phyloP scores from a whole-genome alignment of 1,140 invertebrate species.

The Aphidius ervi region DNA sequence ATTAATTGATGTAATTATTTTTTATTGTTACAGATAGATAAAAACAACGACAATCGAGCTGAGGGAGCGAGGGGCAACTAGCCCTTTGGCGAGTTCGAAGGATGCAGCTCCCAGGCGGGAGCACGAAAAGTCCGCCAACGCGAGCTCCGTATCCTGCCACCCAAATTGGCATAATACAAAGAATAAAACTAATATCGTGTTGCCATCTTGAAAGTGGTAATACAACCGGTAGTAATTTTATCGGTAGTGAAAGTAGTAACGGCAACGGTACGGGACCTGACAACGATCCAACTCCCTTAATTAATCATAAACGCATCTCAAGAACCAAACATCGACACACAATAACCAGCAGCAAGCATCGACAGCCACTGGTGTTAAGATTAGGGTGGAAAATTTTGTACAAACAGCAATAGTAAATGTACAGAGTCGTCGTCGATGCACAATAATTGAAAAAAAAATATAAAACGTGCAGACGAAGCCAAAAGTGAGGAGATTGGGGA shows the following conservation, averaged over 20 bases:
- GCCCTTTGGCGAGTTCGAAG: constrained; percentile 54
- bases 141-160: constrained; percentile 38
- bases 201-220: constrained; percentile 19
- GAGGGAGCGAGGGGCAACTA: constrained; percentile 51
- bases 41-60: constrained; percentile 42
- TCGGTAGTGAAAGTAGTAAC: constrained; percentile 33
- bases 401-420: constrained; percentile 44
- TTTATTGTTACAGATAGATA: constrained; percentile 34
- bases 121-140: constrained; percentile 48
- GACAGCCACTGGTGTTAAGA: constrained; percentile 44
- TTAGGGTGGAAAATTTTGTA: constrained; percentile 45
- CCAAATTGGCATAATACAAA: constrained; percentile 38
- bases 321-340: constrained; percentile 39
- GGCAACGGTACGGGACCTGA: constrained; percentile 33
- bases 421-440: constrained; percentile 32
- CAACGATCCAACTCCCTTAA: constrained; percentile 35
- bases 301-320: constrained; percentile 34
- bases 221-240: constrained; percentile 26
- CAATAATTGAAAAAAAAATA: constrained; percentile 25
- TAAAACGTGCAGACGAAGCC: constrained; percentile 17
- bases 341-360: constrained; percentile 33
- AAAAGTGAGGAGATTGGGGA: constrained; percentile 17
- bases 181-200: constrained; percentile 31
- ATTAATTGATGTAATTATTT: background rate
- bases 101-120: constrained; percentile 55